Evolutionary conservation across 1,140 invertebrate genomes (phyloP).

Genomic region (Pantala flavescens): DNA sequence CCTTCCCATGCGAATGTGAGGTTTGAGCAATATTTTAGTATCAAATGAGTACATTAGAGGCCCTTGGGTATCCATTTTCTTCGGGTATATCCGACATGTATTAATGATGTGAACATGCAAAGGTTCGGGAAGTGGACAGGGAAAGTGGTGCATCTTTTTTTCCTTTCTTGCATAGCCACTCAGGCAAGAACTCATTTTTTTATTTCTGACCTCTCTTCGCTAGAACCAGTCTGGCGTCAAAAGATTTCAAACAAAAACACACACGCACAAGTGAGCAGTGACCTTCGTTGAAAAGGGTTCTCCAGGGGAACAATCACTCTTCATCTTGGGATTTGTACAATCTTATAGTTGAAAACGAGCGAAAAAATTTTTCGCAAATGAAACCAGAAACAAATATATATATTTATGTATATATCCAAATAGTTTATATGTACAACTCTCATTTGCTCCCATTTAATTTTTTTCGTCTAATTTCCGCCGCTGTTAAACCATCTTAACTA

Average conservation of each 20-base stretch:
- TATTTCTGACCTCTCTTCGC: too few species aligned
- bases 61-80: too few species aligned
- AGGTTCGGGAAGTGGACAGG: too few species aligned
- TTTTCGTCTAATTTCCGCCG: not conserved
- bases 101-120: too few species aligned
- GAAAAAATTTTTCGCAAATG: not conserved
- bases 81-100: too few species aligned
- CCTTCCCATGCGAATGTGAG: too few species aligned
- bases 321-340: not conserved
- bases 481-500: not conserved
- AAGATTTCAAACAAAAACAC: not conserved
- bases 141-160: too few species aligned
- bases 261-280: not conserved
- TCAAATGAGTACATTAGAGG: too few species aligned
- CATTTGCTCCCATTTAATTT: not conserved
- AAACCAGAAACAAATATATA: conserved; percentile 8
- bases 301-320: not conserved
- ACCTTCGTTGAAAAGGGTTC: not conserved
- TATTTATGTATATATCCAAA: conserved; percentile 4
- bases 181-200: too few species aligned
- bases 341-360: conserved; percentile 2
- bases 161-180: too few species aligned
- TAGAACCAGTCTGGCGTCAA: too few species aligned
- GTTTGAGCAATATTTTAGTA: too few species aligned
- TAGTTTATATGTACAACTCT: conserved; percentile 9